Base-by-base conservation (phyloP, 1,140 invertebrate genomes). In the Drosophila asahinai region DNA sequence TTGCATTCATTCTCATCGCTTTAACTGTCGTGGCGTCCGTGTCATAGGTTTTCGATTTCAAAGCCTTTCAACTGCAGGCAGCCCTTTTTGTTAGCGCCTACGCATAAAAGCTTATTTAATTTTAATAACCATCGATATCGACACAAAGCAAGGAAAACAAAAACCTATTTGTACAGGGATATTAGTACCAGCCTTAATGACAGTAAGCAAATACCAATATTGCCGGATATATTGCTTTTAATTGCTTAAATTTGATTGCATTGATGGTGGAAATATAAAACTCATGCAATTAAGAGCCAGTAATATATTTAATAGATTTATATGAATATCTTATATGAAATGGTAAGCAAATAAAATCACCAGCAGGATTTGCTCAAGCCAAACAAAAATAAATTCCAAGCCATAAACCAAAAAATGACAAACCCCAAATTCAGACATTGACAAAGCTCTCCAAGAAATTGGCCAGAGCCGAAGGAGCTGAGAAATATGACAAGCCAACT, bases 401-500 rank as follows among this genome's bases (percentile, higher is more conserved):
- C 72, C 80, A 80, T 87, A 80, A 89, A 61, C 66, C 52, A 74
- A 77, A 66, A 86, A 73, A 75, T 71, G 72, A 55, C 81, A 68
- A 72, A 27, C 73, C 73, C 65, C 19, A 76, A 80, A 65, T 76
- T 40, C 62, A 67, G 84, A 87, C 84, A 89, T 84, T 87, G 84
- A 87, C 84, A 87, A 87, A 87, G 81, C 45, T 74, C 65, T 52
- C 59, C 54, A 61, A 87, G 83, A 89, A 89, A 87, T 87, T 87
- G 80, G 73, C 74, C 62, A 27, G 55, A 43, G 58, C 45, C 68
- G 36, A 68, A 40, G 51, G 38, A 59, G 64, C 59, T 30, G 36
- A 60, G 27, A 70, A 58, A 42, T 68, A 67, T 51, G 65, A 74
- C 49, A 48, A 47, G 52, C 64, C 49, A 81, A 73, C 57, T 49